Base-by-base conservation (phyloP, 2,888 invertebrate genomes). In the Drosophila rubida region DNA sequence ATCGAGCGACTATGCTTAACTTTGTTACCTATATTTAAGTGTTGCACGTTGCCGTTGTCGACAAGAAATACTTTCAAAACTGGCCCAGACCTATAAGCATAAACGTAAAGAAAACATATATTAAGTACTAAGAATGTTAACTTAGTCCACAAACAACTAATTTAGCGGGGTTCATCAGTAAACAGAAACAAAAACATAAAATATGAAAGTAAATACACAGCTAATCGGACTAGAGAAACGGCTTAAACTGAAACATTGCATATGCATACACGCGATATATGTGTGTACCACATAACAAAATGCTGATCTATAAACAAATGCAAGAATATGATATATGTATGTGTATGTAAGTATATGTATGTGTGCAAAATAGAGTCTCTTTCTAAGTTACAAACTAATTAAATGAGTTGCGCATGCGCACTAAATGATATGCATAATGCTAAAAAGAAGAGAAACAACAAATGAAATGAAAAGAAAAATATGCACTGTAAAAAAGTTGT, bases 1-100 rank as follows among this genome's bases (percentile, higher is more conserved):
- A 70, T 63, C 51, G 49, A 59, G 54, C 71, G 55, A 73, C 57
- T 70, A 60, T 67, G 66, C 50, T 62, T 51, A 83, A 80, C 69
- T 80, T 84, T 83, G 82, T 83, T 83, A 83, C 68, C 64, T 87
- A 81, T 75, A 72, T 82, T 81, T 88, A 82, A 89, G 88, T 89
- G 77, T 88, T 83, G 81, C 89, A 87, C 82, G 82, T 73, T 73
- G 82, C 80, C 78, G 67, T 72, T 44, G 42, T 41, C 51, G 30
- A 41, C 74, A 59, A 11, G 30, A 72, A 59, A 73, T 76, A 80
- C 60, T 82, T 80, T 66, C 64, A 72, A 69, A 60, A 53, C 65
- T 77, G 78, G 50, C 58, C 23, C 37, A 48, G 46, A 58, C 27
- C 65, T 62, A 71, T 41, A 65, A 22, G 8, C 51, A 60, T 60